phyloP scores from a whole-genome alignment of 1,140 invertebrate species.

The Ooceraea biroi region DNA sequence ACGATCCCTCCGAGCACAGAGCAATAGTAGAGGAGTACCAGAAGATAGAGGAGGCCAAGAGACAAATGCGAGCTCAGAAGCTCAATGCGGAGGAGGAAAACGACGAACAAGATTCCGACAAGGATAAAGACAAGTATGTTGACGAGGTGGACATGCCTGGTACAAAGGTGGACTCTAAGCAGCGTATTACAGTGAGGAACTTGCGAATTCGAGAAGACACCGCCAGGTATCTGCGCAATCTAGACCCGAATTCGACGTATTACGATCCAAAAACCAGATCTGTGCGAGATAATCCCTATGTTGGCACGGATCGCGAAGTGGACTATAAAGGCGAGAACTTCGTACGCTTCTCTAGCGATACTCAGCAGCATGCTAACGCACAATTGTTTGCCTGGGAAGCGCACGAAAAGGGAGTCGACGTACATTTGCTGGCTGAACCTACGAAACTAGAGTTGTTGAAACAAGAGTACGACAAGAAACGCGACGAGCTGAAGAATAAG shows the following conservation, averaged over 20 bases:
- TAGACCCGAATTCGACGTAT: conserved; percentile 98
- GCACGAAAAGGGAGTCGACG: conserved; percentile 96
- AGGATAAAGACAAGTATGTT: conserved; percentile 98
- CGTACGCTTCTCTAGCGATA: conserved; percentile 97
- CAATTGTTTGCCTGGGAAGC: conserved; percentile 99
- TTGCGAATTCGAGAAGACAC: conserved; percentile 99
- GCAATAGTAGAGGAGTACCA: conserved; percentile 97
- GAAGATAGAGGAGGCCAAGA: conserved; percentile 96
- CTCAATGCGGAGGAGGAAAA: conserved; percentile 88
- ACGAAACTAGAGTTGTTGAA: conserved; percentile 98
- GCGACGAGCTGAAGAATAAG: conserved; percentile 93
- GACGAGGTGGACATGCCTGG: conserved; percentile 99
- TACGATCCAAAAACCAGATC: conserved; percentile 99
- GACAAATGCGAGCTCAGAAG: conserved; percentile 94
- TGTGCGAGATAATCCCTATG: conserved; percentile 99
- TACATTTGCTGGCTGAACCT: conserved; percentile 98
- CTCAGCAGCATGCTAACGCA: conserved; percentile 94
- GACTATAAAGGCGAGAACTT: conserved; percentile 99
- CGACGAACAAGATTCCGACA: conserved; percentile 91
- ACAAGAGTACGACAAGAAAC: conserved; percentile 96
- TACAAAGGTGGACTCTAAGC: conserved; percentile 99
- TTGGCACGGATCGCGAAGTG: conserved; percentile 89
- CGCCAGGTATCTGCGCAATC: conserved; percentile 98
- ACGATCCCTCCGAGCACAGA: conserved; percentile 95
- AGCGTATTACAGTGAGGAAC: conserved; percentile 99